These are phyloP conservation scores for Steatocranus sp. DNA, from an alignment of 2,797 vertebrate genomes.

Conservation along the genomic window DNA sequence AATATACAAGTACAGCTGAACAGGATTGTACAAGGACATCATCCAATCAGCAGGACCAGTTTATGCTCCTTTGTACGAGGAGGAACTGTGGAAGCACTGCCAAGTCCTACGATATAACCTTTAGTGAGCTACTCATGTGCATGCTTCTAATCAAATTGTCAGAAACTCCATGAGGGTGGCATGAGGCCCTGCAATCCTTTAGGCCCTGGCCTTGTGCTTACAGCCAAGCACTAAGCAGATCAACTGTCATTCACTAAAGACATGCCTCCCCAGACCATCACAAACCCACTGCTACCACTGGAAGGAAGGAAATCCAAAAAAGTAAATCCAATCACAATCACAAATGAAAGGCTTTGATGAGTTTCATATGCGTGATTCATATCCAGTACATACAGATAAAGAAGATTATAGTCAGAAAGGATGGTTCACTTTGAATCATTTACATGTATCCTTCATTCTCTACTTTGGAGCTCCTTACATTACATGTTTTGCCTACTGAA, in stretches of 20 bases:
- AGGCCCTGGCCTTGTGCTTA: neutral
- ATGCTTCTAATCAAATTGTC: neutral
- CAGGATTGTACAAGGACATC: neutral
- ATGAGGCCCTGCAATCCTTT: neutral
- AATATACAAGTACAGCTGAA: neutral
- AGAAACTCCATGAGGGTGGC: neutral
- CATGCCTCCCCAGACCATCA: neutral
- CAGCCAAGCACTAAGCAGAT: neutral
- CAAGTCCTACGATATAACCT: neutral
- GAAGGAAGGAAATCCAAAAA: neutral
- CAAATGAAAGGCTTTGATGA: neutral
- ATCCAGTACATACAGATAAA: neutral
- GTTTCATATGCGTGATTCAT: neutral
- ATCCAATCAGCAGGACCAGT: neutral
- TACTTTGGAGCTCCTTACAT: neutral
- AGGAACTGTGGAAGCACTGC: neutral
- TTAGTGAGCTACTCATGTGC: neutral
- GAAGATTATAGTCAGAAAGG: neutral
- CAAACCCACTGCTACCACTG: neutral
- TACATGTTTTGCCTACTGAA: conserved; percentile 24
- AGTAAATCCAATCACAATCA: neutral
- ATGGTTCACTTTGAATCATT: neutral
- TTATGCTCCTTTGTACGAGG: neutral
- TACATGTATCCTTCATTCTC: neutral
- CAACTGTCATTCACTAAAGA: neutral